Evolutionary conservation across 64 coral and sea anemone genomes (phyloP).

Genomic region (Montipora efflorescens): DNA sequence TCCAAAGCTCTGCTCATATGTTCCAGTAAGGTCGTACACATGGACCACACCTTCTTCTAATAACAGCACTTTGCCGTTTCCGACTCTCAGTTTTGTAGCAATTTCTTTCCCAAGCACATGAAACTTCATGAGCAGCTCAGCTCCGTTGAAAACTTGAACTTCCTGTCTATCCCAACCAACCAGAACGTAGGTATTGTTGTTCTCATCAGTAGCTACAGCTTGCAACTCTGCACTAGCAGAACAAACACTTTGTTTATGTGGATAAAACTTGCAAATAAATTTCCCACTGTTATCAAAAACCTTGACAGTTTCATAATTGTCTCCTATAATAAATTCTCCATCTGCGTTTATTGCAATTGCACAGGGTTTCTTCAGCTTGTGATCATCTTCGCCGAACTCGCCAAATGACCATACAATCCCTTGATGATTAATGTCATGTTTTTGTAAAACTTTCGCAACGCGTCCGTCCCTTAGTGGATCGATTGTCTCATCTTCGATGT

Average conservation of each 20-base stretch:
- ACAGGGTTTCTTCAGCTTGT: background rate
- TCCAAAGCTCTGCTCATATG: slow-evolving; percentile 4
- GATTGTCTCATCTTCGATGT: background rate
- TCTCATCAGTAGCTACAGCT: slow-evolving; percentile 24
- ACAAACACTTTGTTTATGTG: background rate
- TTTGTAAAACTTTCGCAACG: background rate
- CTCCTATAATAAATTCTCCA: background rate
- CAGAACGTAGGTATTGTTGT: slow-evolving; percentile 8
- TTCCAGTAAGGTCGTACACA: slow-evolving; percentile 17
- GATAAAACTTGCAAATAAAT: background rate
- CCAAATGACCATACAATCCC: background rate
- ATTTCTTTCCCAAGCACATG: too few species aligned
- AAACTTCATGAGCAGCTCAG: background rate
- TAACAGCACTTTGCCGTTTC: background rate
- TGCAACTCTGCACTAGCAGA: background rate
- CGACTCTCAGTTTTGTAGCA: background rate
- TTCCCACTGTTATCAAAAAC: slow-evolving; percentile 36
- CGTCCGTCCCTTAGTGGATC: slow-evolving; percentile 15
- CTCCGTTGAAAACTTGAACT: background rate
- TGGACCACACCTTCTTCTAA: background rate
- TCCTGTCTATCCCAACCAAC: background rate
- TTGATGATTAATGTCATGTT: too few species aligned
- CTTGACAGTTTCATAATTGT: background rate
- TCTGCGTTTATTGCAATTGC: background rate
- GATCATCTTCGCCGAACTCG: background rate